A percentile compares a stretch with the other conserved stretches of the same genome.
phyloP scores from a whole-genome alignment of 2,888 invertebrate species.

The Caenorhabditis panamensis region DNA sequence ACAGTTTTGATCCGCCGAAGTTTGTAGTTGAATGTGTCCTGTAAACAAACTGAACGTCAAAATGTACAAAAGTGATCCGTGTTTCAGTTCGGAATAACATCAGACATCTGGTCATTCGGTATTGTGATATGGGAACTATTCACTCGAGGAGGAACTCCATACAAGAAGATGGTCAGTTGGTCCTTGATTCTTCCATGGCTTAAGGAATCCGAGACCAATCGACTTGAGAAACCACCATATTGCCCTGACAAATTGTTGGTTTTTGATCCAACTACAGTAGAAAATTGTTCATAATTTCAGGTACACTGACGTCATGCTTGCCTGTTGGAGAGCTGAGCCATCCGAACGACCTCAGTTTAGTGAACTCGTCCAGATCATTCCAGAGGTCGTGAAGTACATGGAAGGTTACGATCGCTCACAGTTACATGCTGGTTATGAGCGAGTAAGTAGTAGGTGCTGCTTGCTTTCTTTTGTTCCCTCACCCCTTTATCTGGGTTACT shows the following conservation, averaged over 20 bases:
- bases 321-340: slow-evolving; percentile 69
- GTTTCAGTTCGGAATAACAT: slow-evolving; percentile 66
- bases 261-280: too few species aligned
- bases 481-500: slow-evolving; percentile 1
- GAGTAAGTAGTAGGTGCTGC: slow-evolving; percentile 66
- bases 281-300: slow-evolving; percentile 65
- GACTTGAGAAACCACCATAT: slow-evolving; percentile 83
- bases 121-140: slow-evolving; percentile 72
- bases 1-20: background rate
- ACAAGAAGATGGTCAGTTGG: slow-evolving; percentile 40
- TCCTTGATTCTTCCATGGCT: slow-evolving; percentile 82
- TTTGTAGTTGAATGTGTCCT: too few species aligned
- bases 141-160: slow-evolving; percentile 68
- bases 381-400: slow-evolving; percentile 61
- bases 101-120: slow-evolving; percentile 72
- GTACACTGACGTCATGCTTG: slow-evolving; percentile 70
- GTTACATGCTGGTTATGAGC: slow-evolving; percentile 70
- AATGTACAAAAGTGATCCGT: background rate
- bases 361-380: slow-evolving; percentile 60
- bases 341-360: slow-evolving; percentile 67
- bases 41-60: too few species aligned
- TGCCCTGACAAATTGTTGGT: slow-evolving; percentile 83
- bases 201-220: slow-evolving; percentile 76
- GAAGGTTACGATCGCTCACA: slow-evolving; percentile 59
- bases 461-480: slow-evolving; percentile 46